These are phyloP conservation scores for Porites rus DNA, from an alignment of 92 coral and sea anemone species.

Conservation along the genomic window DNA sequence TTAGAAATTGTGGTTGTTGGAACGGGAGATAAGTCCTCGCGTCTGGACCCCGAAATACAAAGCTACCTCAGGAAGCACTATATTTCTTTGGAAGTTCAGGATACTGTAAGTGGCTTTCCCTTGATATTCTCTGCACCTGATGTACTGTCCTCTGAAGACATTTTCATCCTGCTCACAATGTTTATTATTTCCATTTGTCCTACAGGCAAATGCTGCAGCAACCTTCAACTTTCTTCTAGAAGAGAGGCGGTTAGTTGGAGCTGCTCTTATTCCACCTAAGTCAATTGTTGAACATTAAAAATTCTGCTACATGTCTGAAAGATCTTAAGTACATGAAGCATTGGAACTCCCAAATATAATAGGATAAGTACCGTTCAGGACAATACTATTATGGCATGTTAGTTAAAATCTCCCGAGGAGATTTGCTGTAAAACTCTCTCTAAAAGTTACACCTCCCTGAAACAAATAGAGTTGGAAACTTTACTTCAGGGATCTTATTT, in stretches of 20 bases:
- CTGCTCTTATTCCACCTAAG: slow-evolving; percentile 93
- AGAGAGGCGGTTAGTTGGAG: slow-evolving; percentile 93
- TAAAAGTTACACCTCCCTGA: too few relatives aligned
- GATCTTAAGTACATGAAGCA: background rate
- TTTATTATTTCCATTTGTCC: background rate
- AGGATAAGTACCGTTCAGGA: background rate
- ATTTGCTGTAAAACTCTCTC: too few relatives aligned
- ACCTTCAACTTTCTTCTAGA: slow-evolving; percentile 95
- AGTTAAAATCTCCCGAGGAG: too few relatives aligned
- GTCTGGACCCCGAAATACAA: slow-evolving; percentile 75
- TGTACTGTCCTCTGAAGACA: too few relatives aligned
- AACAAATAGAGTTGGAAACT: too few relatives aligned
- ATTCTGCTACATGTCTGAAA: background rate
- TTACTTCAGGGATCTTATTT: too few relatives aligned
- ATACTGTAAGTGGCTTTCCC: slow-evolving; percentile 76
- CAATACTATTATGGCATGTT: too few relatives aligned
- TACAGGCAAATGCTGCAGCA: slow-evolving; percentile 95
- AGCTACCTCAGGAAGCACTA: slow-evolving; percentile 75
- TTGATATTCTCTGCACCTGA: too few relatives aligned
- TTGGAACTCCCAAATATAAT: background rate
- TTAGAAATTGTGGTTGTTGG: slow-evolving; percentile 93
- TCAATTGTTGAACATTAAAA: slow-evolving; percentile 4
- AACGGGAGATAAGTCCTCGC: slow-evolving; percentile 88
- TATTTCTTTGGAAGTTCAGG: slow-evolving; percentile 91
- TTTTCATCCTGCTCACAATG: too few relatives aligned